Evolutionary conservation across 92 coral and sea anemone genomes (phyloP).

Genomic region (Parazoanthus atlanticus): DNA sequence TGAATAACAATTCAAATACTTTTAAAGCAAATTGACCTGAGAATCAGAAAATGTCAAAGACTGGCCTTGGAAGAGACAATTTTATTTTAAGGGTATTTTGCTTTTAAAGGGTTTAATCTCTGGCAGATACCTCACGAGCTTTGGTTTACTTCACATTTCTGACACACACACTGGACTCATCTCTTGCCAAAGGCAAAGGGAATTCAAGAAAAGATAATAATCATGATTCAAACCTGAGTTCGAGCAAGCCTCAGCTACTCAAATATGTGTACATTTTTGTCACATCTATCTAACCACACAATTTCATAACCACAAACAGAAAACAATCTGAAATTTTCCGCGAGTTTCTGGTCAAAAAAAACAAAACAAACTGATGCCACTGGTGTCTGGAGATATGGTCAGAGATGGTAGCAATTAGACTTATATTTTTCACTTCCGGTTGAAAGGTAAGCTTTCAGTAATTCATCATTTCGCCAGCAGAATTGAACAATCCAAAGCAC

Average conservation of each 20-base stretch:
- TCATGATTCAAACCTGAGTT: too few relatives aligned
- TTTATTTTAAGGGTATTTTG: too few relatives aligned
- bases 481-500: not conserved
- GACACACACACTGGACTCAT: too few relatives aligned
- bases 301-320: not conserved
- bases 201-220: too few relatives aligned
- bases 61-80: too few relatives aligned
- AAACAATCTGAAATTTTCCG: not conserved
- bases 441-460: not conserved
- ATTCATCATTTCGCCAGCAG: not conserved
- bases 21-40: too few relatives aligned
- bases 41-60: too few relatives aligned
- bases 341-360: not conserved
- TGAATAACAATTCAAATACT: too few relatives aligned
- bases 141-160: too few relatives aligned
- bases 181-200: not conserved
- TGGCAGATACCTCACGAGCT: too few relatives aligned
- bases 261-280: not conserved
- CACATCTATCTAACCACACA: not conserved
- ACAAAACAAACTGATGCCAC: not conserved
- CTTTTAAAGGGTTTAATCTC: too few relatives aligned
- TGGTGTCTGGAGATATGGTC: not conserved
- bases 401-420: not conserved
- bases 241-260: too few relatives aligned
- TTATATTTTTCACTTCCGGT: constrained; percentile 29